These are phyloP conservation scores for Nasonia giraulti DNA, from an alignment of 1,140 invertebrate genomes.

Conservation along the genomic window DNA sequence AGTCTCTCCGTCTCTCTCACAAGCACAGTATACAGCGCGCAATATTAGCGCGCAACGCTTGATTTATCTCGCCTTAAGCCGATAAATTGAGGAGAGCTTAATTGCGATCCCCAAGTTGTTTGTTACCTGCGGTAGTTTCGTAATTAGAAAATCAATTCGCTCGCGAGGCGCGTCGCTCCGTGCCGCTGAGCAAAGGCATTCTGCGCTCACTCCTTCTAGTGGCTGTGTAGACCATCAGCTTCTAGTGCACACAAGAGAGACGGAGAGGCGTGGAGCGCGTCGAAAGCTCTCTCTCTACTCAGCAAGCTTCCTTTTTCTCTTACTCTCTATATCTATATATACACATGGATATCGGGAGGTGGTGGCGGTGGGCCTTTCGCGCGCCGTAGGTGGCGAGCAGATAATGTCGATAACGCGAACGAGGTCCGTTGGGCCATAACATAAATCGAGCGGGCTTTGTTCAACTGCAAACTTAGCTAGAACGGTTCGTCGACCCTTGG, in stretches of 20 bases:
- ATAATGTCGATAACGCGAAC: constrained; percentile 47
- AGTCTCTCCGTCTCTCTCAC: neutral
- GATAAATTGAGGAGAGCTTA: constrained; percentile 51
- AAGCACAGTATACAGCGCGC: neutral
- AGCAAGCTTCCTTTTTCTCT: constrained; percentile 31
- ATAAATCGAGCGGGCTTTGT: constrained; percentile 51
- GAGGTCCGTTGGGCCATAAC: constrained; percentile 23
- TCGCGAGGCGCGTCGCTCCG: neutral
- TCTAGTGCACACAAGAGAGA: neutral
- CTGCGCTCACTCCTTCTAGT: neutral
- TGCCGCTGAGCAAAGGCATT: neutral
- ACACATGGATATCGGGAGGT: neutral
- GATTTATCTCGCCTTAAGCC: constrained; percentile 47
- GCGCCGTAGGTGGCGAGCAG: constrained; percentile 39
- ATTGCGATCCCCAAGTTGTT: constrained; percentile 50
- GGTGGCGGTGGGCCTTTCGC: neutral
- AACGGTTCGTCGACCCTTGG: constrained; percentile 45
- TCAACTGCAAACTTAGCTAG: constrained; percentile 39
- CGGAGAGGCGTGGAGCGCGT: neutral
- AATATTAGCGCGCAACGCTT: constrained; percentile 47
- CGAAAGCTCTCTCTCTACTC: constrained; percentile 22
- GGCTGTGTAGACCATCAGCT: neutral
- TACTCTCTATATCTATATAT: neutral
- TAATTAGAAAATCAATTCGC: constrained; percentile 49
- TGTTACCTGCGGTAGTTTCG: constrained; percentile 47